phyloP scores from a whole-genome alignment of 2,888 invertebrate genomes.

The Rhagium mordax region DNA sequence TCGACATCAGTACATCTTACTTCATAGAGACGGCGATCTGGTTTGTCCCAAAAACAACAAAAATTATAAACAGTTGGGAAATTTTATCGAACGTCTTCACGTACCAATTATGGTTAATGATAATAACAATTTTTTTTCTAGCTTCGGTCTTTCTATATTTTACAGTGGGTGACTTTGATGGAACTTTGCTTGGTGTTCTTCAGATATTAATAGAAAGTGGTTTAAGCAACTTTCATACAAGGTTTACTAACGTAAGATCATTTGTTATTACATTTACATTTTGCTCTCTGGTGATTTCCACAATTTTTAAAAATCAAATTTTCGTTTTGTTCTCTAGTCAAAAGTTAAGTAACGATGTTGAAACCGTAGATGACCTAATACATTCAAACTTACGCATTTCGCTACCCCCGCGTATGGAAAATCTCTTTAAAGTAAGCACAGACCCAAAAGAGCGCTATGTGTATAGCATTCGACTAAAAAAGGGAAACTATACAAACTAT shows the following conservation, averaged over 20 bases:
- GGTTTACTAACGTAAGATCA: not conserved
- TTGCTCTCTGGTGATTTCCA: not conserved
- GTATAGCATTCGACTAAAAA: not conserved
- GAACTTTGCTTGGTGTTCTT: not conserved
- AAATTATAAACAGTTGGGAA: not conserved
- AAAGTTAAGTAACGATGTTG: not conserved
- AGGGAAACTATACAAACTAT: not conserved
- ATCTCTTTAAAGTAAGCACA: not conserved
- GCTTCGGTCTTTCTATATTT: not conserved
- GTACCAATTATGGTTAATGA: not conserved
- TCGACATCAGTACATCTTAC: conserved; percentile 7
- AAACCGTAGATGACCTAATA: conserved; percentile 11
- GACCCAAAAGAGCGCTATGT: not conserved
- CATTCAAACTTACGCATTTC: not conserved
- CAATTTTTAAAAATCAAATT: conserved; percentile 13
- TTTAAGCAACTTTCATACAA: not conserved
- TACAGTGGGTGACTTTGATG: not conserved
- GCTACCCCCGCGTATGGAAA: not conserved
- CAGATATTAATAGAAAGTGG: not conserved
- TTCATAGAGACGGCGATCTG: not conserved
- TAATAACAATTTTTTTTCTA: not conserved
- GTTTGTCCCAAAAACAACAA: not conserved
- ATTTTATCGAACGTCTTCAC: not conserved
- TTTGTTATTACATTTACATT: not conserved
- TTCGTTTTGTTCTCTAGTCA: conserved; percentile 10